Evolutionary conservation across 2,888 invertebrate genomes (phyloP), one percentile per base, ranked within the genome.

Genomic region (Bimastos eiseni): DNA sequence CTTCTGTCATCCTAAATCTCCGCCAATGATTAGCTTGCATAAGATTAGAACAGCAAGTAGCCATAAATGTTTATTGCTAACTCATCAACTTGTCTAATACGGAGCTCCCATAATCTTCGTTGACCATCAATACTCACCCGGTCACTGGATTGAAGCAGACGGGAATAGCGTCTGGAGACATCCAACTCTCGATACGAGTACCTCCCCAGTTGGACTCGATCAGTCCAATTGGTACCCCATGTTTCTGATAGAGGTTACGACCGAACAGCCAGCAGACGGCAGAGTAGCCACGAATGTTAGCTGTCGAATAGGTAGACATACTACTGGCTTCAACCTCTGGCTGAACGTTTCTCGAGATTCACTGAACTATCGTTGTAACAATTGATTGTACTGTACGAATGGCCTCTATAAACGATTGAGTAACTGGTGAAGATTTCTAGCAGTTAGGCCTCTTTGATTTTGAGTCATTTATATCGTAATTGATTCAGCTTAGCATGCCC

Each of bases 241-340:
- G 91, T 21, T 91, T 90, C 89, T 93, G 91, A 83, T 93, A 92
- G 36, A 94, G 89, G 33, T 92, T 91, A 90, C 93, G 93, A 15
- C 94, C 94, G 93, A 93, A 94, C 91, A 94, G 91, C 94, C 94
- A 94, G 91, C 94, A 94, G 13, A 94, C 93, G n/a, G 94, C 94
- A 13, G 94, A 94, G 91, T 94, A 94, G 90, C 93, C 92, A 30
- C 89, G 89, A 19, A 91, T 89, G 36, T 89, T 90, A 21, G 30
- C 90, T 90, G 21, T n/a, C 34, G 36, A 70, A n/a, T 11, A n/a
- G 70, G 8, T 1, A 70, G 70, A 70, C 49, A 17, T 49, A 21
- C 49, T 21, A 49, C 49, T 3, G 24, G 70, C n/a, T 70, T 70
- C n/a, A 11, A 8, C n/a, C 11, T n/a, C 17, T 49, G 1, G 49